Base-by-base conservation (phyloP, 2,888 invertebrate genomes). In the Andrena trimmerana region DNA sequence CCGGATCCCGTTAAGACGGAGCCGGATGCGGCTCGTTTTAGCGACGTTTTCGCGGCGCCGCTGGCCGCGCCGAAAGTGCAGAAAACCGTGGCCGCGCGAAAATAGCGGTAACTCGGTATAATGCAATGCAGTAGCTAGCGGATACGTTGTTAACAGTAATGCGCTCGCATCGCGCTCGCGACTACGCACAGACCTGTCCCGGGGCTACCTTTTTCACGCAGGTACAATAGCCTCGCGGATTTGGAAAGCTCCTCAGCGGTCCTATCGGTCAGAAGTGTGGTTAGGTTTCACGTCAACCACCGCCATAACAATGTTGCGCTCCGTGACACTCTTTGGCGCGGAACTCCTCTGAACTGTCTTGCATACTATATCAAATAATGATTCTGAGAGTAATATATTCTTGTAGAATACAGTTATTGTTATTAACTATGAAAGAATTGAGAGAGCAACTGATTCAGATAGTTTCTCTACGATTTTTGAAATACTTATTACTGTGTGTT, bases 1-100 rank as follows among this genome's bases (percentile, higher is more conserved):
- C 63, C 33, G 50, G 66, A 85, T 86, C 87, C 86, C 86, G 86
- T 87, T 87, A 86, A 87, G 82, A 72, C 65, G 24, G 67, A 78
- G 79, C 77, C 87, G 86, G 85, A 87, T 78, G 85, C 80, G 77
- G 85, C 83, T 86, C 78, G 81, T 87, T 84, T 88, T 88, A 83
- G 87, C 81, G 86, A 83, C 83, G 85, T 87, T 87, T 85, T 87
- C 88, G 71, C 87, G 87, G 86, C 87, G 88, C 85, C 83, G 83
- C 80, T 85, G 77, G 85, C 84, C 82, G 76, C 84, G 81, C 82
- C 86, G 80, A 78, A 86, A 86, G 86, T 84, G 84, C 88, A 88
- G 83, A 89, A 88, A 87, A 87, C 87, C 89, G 88, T 89, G 75
- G 89, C 89, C 81, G 86, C 86, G 89, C 89, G 89, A 89, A 89